Conservation (phyloP, 2,797 vertebrate species). For the Paedocypris micromegethes region DNA sequence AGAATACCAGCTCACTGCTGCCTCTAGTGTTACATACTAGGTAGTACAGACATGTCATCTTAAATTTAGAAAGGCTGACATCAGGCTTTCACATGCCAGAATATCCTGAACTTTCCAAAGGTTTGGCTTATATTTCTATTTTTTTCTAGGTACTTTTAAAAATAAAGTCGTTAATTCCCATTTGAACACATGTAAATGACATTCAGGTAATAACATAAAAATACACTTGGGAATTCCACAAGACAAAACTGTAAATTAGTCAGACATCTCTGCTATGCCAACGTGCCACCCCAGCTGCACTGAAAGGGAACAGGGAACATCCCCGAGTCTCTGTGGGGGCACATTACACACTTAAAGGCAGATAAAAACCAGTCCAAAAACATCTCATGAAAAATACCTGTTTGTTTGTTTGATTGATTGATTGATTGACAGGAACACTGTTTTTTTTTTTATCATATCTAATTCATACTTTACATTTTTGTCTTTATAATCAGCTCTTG, state of each 20-base stretch:
- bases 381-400: no score
- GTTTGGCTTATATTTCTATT: slow-evolving; percentile 19
- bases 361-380: no score
- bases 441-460: no score
- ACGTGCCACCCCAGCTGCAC: slow-evolving; percentile 5
- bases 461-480: no score
- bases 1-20: slow-evolving; percentile 65
- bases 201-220: background rate
- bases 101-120: slow-evolving; percentile 22
- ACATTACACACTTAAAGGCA: no score
- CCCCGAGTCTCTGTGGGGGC: background rate
- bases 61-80: background rate
- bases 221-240: slow-evolving; percentile 18
- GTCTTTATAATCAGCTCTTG: background rate
- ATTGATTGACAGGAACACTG: no score
- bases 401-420: no score
- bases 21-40: slow-evolving; percentile 42
- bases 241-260: slow-evolving; percentile 35
- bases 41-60: slow-evolving; percentile 15
- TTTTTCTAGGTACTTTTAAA: slow-evolving; percentile 38
- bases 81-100: background rate
- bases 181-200: background rate
- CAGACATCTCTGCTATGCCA: slow-evolving; percentile 12
- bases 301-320: slow-evolving; percentile 15
- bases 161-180: slow-evolving; percentile 13